Evolutionary conservation across 2,888 invertebrate genomes (phyloP).

Genomic region (Erynnis tages): DNA sequence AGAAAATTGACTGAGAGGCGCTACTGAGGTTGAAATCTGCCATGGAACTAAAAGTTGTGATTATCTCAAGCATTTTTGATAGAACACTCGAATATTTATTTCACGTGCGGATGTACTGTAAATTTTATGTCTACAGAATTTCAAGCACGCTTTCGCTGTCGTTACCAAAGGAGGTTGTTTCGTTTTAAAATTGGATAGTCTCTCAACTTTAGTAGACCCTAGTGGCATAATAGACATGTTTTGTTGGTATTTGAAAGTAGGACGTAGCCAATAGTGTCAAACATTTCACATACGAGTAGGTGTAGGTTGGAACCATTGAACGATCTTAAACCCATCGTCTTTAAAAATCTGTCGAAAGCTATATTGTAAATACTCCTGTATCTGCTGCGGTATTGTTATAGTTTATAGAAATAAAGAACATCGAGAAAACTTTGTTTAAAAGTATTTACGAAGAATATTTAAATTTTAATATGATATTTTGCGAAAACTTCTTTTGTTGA

Average conservation of each 20-base stretch:
- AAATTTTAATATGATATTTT: constrained; percentile 24
- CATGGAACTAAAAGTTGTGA: constrained; percentile 51
- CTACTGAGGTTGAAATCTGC: constrained; percentile 52
- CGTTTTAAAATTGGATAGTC: constrained; percentile 3
- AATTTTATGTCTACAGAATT: constrained; percentile 15
- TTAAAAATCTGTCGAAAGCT: constrained; percentile 1
- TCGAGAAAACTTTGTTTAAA: constrained; percentile 14
- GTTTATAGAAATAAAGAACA: constrained; percentile 13
- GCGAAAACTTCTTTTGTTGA: constrained; percentile 35
- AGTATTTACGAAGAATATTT: constrained; percentile 14
- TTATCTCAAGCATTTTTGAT: constrained; percentile 65
- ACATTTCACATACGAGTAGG: constrained; percentile 18
- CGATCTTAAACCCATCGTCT: background rate
- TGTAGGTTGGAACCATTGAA: constrained; percentile 14
- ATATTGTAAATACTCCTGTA: constrained; percentile 19
- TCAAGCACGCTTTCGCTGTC: constrained; percentile 14
- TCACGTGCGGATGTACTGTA: constrained; percentile 28
- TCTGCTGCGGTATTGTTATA: constrained; percentile 21
- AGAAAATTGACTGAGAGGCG: constrained; percentile 78
- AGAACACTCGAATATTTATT: constrained; percentile 40
- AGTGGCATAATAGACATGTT: constrained; percentile 13
- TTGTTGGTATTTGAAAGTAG: constrained; percentile 15
- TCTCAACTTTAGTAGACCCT: background rate
- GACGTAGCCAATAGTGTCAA: constrained; percentile 21
- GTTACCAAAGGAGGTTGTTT: constrained; percentile 12